These are phyloP conservation scores for Drosophila asahinai DNA, from an alignment of 1,140 invertebrate species.

Conservation along the genomic window DNA sequence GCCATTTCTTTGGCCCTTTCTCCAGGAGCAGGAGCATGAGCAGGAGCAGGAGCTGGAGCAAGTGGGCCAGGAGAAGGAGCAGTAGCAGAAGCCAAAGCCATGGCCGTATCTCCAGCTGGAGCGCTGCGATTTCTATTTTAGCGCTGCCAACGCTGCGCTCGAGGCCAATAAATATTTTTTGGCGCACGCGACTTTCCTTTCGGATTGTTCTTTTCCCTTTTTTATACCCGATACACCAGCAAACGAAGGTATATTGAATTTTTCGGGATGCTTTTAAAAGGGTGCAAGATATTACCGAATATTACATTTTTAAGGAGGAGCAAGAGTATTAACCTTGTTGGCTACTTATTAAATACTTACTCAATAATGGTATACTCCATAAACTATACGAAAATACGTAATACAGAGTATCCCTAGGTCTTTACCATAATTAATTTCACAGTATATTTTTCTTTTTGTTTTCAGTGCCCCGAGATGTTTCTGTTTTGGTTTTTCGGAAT, in stretches of 20 bases:
- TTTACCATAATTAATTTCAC: not conserved
- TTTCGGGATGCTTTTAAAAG: no score
- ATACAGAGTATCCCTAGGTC: not conserved
- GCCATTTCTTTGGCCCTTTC: slow-evolving; percentile 68
- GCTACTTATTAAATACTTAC: no score
- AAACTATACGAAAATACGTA: not conserved
- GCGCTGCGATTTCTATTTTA: slow-evolving; percentile 75
- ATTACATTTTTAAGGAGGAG: no score
- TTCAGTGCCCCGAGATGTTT: slow-evolving; percentile 35
- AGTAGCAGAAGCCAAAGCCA: slow-evolving; percentile 4
- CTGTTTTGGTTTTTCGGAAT: slow-evolving; percentile 5
- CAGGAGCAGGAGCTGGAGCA: not conserved
- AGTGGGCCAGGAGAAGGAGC: slow-evolving; percentile 1
- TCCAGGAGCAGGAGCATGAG: not conserved
- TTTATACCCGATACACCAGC: not conserved
- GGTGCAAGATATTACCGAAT: not conserved
- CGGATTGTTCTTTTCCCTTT: not conserved
- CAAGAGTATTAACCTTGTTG: no score
- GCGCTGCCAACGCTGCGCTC: slow-evolving; percentile 60
- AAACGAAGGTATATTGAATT: slow-evolving; percentile 3
- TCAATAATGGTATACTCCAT: no score
- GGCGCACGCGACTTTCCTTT: slow-evolving; percentile 62
- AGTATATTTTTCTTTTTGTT: not conserved
- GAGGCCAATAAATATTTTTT: slow-evolving; percentile 78
- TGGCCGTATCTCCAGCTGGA: slow-evolving; percentile 26